Base-by-base conservation (phyloP, 2,113 vertebrate genomes). In the Haemorhous mexicanus region DNA sequence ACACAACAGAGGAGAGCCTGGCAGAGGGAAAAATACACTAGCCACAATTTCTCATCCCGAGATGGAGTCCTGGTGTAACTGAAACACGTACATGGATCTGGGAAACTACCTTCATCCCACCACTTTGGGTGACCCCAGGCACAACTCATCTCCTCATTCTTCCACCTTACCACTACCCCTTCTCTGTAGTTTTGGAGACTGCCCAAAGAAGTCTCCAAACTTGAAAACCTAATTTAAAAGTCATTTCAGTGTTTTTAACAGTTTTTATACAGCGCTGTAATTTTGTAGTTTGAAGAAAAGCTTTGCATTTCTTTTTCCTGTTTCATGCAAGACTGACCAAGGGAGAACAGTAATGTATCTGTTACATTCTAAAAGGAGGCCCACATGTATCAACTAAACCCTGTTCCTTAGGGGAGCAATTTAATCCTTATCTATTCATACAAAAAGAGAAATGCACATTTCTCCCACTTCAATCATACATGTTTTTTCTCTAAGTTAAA, bases 51-150 rank as follows among this genome's bases (percentile, higher is more conserved):
- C 32, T 64, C 44, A 72, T 28, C 27, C 87, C 0, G 1, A 82
- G 44, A 39, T 5, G 4, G 23, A 74, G n/a, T 47, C 22, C 24
- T 0, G 5, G 28, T 44, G 13, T 30, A 73, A 83, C 41, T 18
- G 16, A 32, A 49, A 68, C 24, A 41, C 0, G 0, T 1, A 18
- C 0, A 1, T 3, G 9, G 22, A 37, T 6, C 35, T 49, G 13
- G 44, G 43, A 87, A 83, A 44, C 22, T n/a, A 46, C 39, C 44
- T 26, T 16, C 7, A 81, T 59, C 43, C 32, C 44, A 43, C 16
- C 0, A 0, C 49, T 77, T 43, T 30, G n/a, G 15, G 43, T 20
- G 27, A 73, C 30, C 28, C 39, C 23, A 9, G 15, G 30, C 33
- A 75, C 28, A 72, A 64, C 10, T 58, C 15, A 61, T 9, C 50